These are phyloP conservation scores for Machimus atricapillus DNA, from an alignment of 2,888 invertebrate species.

Conservation along the genomic window DNA sequence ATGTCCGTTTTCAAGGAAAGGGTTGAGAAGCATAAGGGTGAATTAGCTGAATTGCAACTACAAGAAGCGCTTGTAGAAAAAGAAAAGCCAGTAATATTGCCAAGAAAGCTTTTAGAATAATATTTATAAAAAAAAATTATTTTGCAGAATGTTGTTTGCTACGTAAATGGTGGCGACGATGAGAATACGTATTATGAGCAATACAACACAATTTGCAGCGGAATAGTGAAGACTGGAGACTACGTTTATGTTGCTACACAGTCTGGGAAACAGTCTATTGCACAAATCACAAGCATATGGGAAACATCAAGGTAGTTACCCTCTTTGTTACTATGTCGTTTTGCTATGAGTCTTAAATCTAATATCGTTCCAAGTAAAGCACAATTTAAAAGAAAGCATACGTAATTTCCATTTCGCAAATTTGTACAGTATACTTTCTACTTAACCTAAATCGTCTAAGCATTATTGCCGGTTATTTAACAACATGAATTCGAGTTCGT, in stretches of 20 bases:
- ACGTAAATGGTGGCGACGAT: constrained; percentile 74
- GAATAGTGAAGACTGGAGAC: constrained; percentile 88
- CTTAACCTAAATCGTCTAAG: too few relatives aligned
- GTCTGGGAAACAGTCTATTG: constrained; percentile 88
- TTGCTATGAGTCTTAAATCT: not conserved
- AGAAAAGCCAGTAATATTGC: constrained; percentile 74
- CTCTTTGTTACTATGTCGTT: not conserved
- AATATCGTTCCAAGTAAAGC: too few relatives aligned
- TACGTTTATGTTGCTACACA: constrained; percentile 94
- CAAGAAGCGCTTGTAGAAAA: constrained; percentile 84
- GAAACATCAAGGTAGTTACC: constrained; percentile 78
- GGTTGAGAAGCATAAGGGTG: constrained; percentile 88
- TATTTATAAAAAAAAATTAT: constrained; percentile 46
- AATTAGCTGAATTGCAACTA: constrained; percentile 82
- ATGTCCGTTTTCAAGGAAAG: constrained; percentile 93
- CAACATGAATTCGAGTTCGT: not conserved
- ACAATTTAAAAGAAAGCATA: too few relatives aligned
- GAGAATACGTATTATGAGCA: constrained; percentile 92
- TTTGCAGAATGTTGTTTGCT: constrained; percentile 78
- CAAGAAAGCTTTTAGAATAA: not conserved
- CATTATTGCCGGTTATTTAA: too few relatives aligned
- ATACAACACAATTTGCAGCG: constrained; percentile 83
- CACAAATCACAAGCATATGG: constrained; percentile 95
- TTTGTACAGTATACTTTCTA: too few relatives aligned
- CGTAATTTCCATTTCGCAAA: too few relatives aligned